phyloP scores from a whole-genome alignment of 2,113 vertebrate species.

The Gopherus flavomarginatus region DNA sequence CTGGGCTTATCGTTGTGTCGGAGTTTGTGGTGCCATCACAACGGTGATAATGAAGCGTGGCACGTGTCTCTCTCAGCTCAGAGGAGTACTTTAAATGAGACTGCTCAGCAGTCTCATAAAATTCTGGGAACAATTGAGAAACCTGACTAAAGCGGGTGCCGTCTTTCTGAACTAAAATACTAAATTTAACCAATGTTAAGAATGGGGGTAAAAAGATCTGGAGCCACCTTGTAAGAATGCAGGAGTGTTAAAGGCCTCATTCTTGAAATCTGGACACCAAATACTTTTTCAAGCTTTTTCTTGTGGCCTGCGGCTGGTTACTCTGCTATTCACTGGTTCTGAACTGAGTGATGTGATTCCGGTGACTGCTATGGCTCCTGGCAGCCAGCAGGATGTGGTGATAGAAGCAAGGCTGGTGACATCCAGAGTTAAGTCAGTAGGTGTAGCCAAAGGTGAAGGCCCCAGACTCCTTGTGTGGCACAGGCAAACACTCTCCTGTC shows the following conservation, averaged over 20 bases:
- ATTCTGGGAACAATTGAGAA: neutral
- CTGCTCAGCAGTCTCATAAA: neutral
- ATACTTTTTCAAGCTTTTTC: neutral
- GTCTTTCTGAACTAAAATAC: neutral
- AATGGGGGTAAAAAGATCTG: too few species aligned
- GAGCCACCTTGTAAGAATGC: too few species aligned
- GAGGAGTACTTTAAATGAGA: neutral
- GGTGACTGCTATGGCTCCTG: neutral
- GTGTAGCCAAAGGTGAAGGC: neutral
- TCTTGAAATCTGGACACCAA: neutral
- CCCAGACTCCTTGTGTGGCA: neutral
- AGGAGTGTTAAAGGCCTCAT: neutral
- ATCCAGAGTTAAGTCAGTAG: neutral
- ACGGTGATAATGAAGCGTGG: neutral
- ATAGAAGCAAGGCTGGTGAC: neutral
- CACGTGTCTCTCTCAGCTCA: neutral
- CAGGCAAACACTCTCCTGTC: neutral
- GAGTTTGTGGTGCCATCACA: neutral
- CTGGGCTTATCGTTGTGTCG: neutral
- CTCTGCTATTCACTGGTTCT: neutral
- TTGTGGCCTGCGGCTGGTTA: neutral
- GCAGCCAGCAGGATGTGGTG: neutral
- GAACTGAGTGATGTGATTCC: neutral
- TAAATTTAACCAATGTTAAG: too few species aligned
- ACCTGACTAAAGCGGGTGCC: neutral